Evolutionary conservation across 2,113 vertebrate species (phyloP).

Genomic region (Pitta sordida): DNA sequence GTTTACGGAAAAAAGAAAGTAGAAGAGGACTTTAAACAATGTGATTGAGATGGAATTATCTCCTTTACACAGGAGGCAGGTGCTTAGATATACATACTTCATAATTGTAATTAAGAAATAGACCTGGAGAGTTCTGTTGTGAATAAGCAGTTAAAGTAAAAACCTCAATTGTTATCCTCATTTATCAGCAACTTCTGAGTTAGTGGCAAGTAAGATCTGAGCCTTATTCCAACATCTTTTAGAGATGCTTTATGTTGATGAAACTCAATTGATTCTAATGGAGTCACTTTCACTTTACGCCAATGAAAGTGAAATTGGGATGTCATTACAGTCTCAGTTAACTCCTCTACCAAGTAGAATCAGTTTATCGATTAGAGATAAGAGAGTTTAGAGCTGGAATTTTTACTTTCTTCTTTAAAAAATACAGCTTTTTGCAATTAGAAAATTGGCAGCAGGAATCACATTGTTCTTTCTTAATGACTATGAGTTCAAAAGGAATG

Average conservation of each 20-base stretch:
- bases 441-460: not conserved
- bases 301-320: not conserved
- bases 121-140: not conserved
- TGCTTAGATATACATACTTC: not conserved
- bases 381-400: not conserved
- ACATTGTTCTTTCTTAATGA: not conserved
- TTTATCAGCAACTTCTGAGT: not conserved
- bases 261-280: slow-evolving; percentile 12
- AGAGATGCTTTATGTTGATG: not conserved
- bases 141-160: not conserved
- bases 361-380: not conserved
- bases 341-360: not conserved
- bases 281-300: not conserved
- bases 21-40: not conserved
- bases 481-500: not conserved
- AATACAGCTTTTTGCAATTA: not conserved
- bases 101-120: not conserved
- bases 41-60: not conserved
- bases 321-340: not conserved
- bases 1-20: not conserved
- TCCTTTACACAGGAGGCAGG: not conserved
- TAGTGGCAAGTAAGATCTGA: not conserved
- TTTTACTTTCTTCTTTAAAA: not conserved
- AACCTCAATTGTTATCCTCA: not conserved
- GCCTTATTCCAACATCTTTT: not conserved